Conservation (phyloP, 2,797 vertebrate genomes). For the Epinephelus awoara region DNA sequence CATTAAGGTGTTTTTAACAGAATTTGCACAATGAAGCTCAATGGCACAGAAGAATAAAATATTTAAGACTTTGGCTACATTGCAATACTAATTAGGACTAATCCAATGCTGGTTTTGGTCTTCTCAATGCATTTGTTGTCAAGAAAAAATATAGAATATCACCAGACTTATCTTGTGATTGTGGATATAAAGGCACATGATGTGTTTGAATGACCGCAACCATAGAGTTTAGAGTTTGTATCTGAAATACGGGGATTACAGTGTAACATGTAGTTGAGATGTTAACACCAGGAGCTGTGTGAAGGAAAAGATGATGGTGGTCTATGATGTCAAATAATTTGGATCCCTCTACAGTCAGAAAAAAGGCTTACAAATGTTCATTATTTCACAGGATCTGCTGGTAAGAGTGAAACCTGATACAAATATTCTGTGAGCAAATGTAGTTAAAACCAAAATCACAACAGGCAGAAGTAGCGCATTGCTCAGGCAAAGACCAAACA, state of each 20-base stretch:
- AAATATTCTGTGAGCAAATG: conserved; percentile 31
- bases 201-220: conserved; percentile 11
- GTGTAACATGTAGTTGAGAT: not conserved
- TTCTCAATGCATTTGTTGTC: conserved; percentile 21
- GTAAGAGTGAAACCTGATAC: conserved; percentile 10
- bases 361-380: conserved; percentile 12
- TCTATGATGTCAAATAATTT: not conserved
- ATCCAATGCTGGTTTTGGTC: not conserved
- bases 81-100: not conserved
- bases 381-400: conserved; percentile 33
- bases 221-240: conserved; percentile 2
- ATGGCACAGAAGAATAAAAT: not conserved
- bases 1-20: not conserved
- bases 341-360: conserved; percentile 18
- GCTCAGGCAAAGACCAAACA: conserved; percentile 83
- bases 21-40: not conserved
- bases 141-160: conserved; percentile 9
- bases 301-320: not conserved
- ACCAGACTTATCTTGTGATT: not conserved
- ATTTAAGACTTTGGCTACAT: not conserved
- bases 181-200: conserved; percentile 3
- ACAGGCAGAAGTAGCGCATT: conserved; percentile 84
- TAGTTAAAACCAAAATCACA: conserved; percentile 79
- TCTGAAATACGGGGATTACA: not conserved
- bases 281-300: conserved; percentile 12